Evolutionary conservation across 2,797 vertebrate species (phyloP).

Genomic region (Gastrophryne carolinensis): DNA sequence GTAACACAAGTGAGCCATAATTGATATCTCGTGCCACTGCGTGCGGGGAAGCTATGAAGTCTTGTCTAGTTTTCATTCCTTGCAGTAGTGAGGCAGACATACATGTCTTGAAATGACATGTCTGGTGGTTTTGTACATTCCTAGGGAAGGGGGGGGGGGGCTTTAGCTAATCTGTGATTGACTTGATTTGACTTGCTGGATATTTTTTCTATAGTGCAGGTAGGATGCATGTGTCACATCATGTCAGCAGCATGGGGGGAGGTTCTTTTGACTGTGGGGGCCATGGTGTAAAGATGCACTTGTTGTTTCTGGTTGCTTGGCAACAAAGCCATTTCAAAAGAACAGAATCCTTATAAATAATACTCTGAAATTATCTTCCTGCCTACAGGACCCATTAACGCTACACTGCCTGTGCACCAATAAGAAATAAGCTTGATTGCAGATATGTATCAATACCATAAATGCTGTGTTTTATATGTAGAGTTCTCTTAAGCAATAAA

Average conservation of each 20-base stretch:
- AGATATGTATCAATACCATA: not conserved
- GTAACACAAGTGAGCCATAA: too few relatives aligned
- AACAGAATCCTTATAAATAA: conserved; percentile 44
- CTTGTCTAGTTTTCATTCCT: too few relatives aligned
- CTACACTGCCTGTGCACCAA: not conserved
- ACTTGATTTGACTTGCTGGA: not conserved
- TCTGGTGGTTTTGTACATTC: too few relatives aligned
- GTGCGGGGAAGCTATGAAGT: too few relatives aligned
- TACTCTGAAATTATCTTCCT: conserved; percentile 22
- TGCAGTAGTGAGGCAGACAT: too few relatives aligned
- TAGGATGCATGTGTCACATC: not conserved
- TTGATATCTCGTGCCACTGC: too few relatives aligned
- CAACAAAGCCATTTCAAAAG: conserved; percentile 24
- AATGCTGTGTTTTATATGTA: too few relatives aligned
- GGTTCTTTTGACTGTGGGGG: not conserved
- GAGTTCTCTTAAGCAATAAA: not conserved
- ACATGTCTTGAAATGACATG: too few relatives aligned
- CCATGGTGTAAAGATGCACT: conserved; percentile 22
- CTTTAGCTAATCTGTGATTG: too few relatives aligned
- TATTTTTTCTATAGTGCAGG: not conserved
- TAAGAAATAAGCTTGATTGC: not conserved
- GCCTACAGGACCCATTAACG: conserved; percentile 16
- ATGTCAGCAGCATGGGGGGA: not conserved
- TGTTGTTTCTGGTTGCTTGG: conserved; percentile 48
- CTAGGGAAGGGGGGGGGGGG: too few relatives aligned